These are phyloP conservation scores for Lathamus discolor DNA, from an alignment of 2,113 vertebrate genomes.

Conservation along the genomic window DNA sequence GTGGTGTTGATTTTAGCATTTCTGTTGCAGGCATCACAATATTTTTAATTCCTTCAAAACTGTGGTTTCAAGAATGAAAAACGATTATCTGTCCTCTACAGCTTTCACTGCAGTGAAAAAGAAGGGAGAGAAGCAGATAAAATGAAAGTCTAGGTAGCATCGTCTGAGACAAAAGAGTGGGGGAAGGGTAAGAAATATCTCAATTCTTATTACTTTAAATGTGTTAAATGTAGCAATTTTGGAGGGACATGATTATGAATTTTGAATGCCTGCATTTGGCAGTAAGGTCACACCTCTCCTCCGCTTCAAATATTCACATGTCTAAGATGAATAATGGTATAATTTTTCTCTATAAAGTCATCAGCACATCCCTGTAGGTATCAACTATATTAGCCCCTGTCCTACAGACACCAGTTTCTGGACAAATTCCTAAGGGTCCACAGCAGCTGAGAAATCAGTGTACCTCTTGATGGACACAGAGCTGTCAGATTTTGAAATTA, in stretches of 20 bases:
- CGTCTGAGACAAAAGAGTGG: not conserved
- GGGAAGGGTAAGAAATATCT: no score
- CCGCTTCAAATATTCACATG: not conserved
- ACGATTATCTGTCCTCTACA: not conserved
- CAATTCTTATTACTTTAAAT: not conserved
- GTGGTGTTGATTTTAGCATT: not conserved
- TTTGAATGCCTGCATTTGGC: not conserved
- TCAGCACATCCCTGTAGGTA: not conserved
- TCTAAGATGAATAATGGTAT: not conserved
- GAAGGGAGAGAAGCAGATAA: not conserved
- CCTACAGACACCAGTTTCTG: not conserved
- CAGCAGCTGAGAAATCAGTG: not conserved
- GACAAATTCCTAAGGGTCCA: not conserved
- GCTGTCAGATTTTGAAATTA: not conserved
- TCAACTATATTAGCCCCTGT: not conserved
- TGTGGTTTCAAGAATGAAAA: not conserved
- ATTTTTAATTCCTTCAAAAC: not conserved
- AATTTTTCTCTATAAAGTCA: not conserved
- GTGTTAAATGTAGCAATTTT: not conserved
- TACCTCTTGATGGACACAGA: not conserved
- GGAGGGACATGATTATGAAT: not conserved
- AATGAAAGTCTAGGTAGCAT: not conserved
- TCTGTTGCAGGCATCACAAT: not conserved
- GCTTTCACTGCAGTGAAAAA: not conserved
- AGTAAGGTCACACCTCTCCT: not conserved